Conservation (phyloP, 1,140 invertebrate genomes). For the Philopotamus ludificatus region DNA sequence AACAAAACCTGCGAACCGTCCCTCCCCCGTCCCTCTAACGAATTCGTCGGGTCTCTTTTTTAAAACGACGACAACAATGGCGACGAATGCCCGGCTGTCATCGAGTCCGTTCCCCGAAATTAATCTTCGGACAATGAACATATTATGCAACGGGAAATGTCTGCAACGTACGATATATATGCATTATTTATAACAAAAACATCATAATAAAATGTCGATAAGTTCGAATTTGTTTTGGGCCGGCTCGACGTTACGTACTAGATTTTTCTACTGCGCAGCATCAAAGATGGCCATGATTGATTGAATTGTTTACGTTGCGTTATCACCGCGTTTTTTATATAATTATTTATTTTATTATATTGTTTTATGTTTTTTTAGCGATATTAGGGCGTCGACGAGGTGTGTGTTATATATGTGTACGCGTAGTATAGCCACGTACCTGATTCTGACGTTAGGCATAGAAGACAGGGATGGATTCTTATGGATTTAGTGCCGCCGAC, state of each 20-base stretch:
- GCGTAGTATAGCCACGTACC: slow-evolving; percentile 25
- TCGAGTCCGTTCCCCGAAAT: neutral
- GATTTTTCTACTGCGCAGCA: neutral
- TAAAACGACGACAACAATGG: slow-evolving; percentile 32
- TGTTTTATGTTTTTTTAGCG: no score
- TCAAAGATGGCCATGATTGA: neutral
- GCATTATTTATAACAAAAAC: no score
- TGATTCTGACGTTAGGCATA: slow-evolving; percentile 36
- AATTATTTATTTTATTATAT: no score
- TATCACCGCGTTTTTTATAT: no score
- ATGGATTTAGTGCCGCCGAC: slow-evolving; percentile 7
- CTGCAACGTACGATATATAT: no score
- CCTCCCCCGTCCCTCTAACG: slow-evolving; percentile 25
- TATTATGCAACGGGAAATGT: no score
- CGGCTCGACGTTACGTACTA: no score
- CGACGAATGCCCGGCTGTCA: slow-evolving; percentile 25
- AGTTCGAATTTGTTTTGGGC: no score
- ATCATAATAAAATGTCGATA: no score
- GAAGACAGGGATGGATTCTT: slow-evolving; percentile 37
- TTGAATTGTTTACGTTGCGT: neutral
- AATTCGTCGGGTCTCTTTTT: slow-evolving; percentile 30
- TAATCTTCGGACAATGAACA: neutral
- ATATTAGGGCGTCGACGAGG: no score
- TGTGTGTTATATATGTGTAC: neutral
- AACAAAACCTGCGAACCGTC: slow-evolving; percentile 31